Evolutionary conservation across 2,113 vertebrate species (phyloP).

Genomic region (Sterrhoptilus dennistouni): DNA sequence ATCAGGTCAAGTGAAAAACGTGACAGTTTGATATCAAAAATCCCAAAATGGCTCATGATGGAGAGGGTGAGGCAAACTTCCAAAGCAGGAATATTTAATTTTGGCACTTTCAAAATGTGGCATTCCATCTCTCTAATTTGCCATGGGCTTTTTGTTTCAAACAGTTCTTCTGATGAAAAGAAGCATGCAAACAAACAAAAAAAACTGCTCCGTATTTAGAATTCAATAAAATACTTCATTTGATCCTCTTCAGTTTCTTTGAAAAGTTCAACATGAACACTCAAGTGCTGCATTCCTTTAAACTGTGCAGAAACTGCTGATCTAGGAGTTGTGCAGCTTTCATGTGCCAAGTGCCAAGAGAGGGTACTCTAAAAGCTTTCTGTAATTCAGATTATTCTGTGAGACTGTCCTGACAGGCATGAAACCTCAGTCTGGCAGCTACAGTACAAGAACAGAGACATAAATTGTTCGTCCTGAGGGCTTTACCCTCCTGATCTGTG

Average conservation of each 20-base stretch:
- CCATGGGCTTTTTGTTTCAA: background rate
- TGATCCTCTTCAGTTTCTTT: constrained; percentile 39
- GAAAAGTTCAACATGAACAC: constrained; percentile 14
- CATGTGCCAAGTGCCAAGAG: background rate
- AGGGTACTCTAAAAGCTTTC: background rate
- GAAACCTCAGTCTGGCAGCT: background rate
- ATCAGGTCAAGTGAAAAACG: background rate
- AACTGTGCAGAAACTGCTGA: constrained; percentile 7
- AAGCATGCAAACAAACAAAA: background rate
- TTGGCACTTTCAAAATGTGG: constrained; percentile 6
- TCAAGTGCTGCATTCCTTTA: background rate
- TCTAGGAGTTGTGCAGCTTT: background rate
- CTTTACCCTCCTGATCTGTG: background rate
- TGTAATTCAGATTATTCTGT: background rate
- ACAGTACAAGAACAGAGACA: background rate
- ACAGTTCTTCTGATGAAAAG: background rate
- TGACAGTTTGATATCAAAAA: background rate
- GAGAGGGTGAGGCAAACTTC: background rate
- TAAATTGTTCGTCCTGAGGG: background rate
- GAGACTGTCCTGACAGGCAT: fast-evolving
- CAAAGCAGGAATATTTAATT: constrained; percentile 24
- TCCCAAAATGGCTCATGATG: background rate
- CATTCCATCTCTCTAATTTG: constrained; percentile 31
- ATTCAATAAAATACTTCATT: constrained; percentile 9
- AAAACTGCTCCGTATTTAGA: background rate